These are phyloP conservation scores for Apotomis turbidana DNA, from an alignment of 2,888 invertebrate genomes.

Conservation along the genomic window DNA sequence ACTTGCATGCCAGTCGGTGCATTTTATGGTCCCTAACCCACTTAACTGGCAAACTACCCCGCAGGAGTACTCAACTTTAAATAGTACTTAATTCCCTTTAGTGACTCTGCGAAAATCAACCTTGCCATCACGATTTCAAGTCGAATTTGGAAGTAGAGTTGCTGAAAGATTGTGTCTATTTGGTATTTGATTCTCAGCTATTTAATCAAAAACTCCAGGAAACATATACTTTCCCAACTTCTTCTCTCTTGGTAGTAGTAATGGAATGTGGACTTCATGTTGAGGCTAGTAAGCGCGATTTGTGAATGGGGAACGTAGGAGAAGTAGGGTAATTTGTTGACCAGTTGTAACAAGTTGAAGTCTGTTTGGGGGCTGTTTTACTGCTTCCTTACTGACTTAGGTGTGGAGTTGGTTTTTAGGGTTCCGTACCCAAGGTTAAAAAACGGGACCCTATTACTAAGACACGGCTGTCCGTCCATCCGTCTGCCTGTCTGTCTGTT, in stretches of 20 bases:
- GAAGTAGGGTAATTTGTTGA: background rate
- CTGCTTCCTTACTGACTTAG: background rate
- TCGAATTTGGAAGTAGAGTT: background rate
- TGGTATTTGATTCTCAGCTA: background rate
- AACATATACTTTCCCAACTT: background rate
- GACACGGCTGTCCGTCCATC: too few relatives aligned
- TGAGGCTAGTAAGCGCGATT: background rate
- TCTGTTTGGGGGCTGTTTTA: background rate
- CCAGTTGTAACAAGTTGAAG: background rate
- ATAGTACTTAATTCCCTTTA: background rate
- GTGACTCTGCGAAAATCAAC: background rate
- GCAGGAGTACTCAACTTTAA: background rate
- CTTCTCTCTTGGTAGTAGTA: background rate
- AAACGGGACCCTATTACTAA: too few relatives aligned
- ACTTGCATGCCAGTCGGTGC: conserved; percentile 26
- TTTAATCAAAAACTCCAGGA: conserved; percentile 3
- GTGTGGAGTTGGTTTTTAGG: too few relatives aligned
- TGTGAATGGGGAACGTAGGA: background rate
- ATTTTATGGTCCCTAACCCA: conserved; percentile 18
- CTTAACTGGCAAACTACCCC: background rate
- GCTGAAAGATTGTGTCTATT: background rate
- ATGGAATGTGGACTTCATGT: background rate
- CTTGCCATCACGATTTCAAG: background rate
- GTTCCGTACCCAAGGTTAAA: too few relatives aligned
- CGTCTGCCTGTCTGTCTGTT: too few relatives aligned